Evolutionary conservation across 2,888 invertebrate genomes (phyloP), one percentile per base, ranked within the genome.

Genomic region (Lordiphosa fenestrarum): DNA sequence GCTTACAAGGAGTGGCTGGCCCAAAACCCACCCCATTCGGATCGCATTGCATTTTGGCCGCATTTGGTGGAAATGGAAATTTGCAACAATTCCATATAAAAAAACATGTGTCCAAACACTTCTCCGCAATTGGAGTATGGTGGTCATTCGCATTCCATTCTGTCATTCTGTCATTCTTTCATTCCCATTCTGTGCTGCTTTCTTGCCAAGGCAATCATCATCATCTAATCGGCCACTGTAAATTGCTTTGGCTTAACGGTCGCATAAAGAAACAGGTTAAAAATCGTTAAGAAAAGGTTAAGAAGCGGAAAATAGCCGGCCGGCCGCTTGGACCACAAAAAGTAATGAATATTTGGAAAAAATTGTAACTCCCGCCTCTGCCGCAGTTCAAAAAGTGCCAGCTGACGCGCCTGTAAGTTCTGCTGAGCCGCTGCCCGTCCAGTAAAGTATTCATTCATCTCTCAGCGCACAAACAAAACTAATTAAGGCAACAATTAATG

Each of bases 401-500:
- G 19, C 15, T 15, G 15, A 15, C 15, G 15, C 15, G 15, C 15
- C 15, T 23, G 23, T 15, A 15, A 15, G 15, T 15, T 15, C 7
- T 25, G 30, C 9, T n/a, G n/a, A n/a, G n/a, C n/a, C n/a, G n/a
- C n/a, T 9, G 30, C 30, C 30, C 2, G 2, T 19, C 19, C 3
- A 30, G 9, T 30, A 3, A 30, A 9, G 3, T 6, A 6, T 19
- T 4, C 4, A 6, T 19, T 4, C 4, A 19, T 51, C 19, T 41
- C n/a, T 33, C 12, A 15, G 9, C 9, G 5, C 47, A 39, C 7
- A 33, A 13, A 39, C 10, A 53, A 54, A 50, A 49, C 60, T 61
- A 76, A 80, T 75, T 76, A 83, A 76, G 67, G 55, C 46, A 55
- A 46, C 60, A 72, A 72, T 66, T 69, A 65, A 69, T 69, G 57